Base-by-base conservation (phyloP, 2,888 invertebrate species). In the Cheilosia vulpina region DNA sequence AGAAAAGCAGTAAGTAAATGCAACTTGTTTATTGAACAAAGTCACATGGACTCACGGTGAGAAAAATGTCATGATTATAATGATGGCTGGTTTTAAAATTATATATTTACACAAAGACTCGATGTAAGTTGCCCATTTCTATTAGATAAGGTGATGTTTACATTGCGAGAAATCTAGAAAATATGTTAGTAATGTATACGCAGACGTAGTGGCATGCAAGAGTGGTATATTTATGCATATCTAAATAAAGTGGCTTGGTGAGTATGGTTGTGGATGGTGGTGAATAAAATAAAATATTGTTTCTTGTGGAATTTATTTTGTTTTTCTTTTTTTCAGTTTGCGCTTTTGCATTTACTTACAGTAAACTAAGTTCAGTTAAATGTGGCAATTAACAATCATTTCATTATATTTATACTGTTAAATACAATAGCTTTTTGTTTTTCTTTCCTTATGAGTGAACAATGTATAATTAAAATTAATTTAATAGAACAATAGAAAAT, bases 401-500 rank as follows among this genome's bases (percentile, higher is more conserved):
- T 65, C 45, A 75, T 60, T 78, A 41, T 78, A 41, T 75, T 71
- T 53, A 55, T 55, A 53, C 15, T 62, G 31, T 63, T 78, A 73
- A 68, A 83, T 73, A 83, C 66, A 82, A 65, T 76, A 45, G 65
- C 50, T 72, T 68, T 45, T 31, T 63, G 21, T 13, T 34, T 43
- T 21, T 15, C 9, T 52, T 66, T 50, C 60, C 52, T 80, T 76
- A 63, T 21, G 6, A 62, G 50, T 66, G 68, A 78, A 72, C 47
- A 53, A 72, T 71, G 7, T 58, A 21, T 41, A 47, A n/a, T 31
- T 31, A 31, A 38, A 34, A 68, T 52, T 43, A n/a, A 53, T 75
- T 84, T 62, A 76, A 76, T 80, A 81, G 63, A 81, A 76, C 58
- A 85, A 58, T 71, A 89, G 87, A 79, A 83, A 78, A 87, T 87